Evolutionary conservation across 2,113 vertebrate genomes (phyloP), one percentile per base, ranked within the genome.

Genomic region (Oryzias woworae): DNA sequence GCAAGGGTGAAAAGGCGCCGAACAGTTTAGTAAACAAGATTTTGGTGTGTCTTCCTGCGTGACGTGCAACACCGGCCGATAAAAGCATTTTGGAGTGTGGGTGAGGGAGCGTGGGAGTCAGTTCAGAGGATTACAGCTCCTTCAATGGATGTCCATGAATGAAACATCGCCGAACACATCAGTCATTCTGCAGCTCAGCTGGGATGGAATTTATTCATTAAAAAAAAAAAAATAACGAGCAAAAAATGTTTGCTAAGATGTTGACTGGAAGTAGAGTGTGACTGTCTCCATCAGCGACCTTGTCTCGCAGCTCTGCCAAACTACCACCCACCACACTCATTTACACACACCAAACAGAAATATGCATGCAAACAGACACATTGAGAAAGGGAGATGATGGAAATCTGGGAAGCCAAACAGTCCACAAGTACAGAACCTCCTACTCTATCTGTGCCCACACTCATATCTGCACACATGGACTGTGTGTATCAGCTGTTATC

Each of bases 381-480:
- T 36, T 46, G 17, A 77, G 58, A 68, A 66, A 71, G 53, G 67
- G 69, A 81, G 83, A 80, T 77, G 75, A 1, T 58, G 57, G 74
- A 24, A 82, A 84, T 85, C 79, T 82, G 83, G 74, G 78, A 80
- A 85, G 69, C 71, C 12, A 53, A 78, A 62, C 77, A 71, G 71
- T 74, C 82, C 75, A 85, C 81, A 84, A 81, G 83, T 80, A 82
- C 83, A 87, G 72, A 87, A 70, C 82, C 81, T 84, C 79, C 77
- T 77, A 84, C 85, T 82, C 82, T 69, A 68, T 79, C 71, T 72
- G 77, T 69, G 66, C 80, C 78, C 80, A 83, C 76, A 62, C 58
- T 3, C 18, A 45, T 74, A 71, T 80, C 62, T 66, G 77, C 81
- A 86, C 84, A 81, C 75, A 78, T 76, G 77, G 75, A 70, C 62